Conservation (phyloP, 2,797 vertebrate genomes). For the Lithobates pipiens region DNA sequence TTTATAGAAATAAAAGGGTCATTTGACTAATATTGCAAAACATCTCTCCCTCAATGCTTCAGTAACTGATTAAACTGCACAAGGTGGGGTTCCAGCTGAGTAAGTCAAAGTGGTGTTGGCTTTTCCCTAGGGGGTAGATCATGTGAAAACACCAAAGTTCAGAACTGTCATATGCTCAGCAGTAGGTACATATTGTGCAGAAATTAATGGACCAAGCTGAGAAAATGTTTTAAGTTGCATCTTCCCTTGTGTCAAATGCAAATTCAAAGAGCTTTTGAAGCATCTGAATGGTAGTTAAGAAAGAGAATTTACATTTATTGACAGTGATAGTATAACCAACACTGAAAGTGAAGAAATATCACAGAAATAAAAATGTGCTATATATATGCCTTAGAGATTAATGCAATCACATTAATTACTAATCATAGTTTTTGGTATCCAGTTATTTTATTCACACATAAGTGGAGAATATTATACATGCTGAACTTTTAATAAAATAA, state of each 20-base stretch:
- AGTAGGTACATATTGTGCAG: conserved; percentile 81
- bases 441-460: background rate
- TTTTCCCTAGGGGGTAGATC: conserved; percentile 80
- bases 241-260: conserved; percentile 85
- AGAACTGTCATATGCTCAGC: conserved; percentile 84
- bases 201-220: conserved; percentile 85
- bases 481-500: background rate
- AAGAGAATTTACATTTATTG: conserved; percentile 79
- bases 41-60: conserved; percentile 65
- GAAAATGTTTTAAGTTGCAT: conserved; percentile 80
- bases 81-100: conserved; percentile 73
- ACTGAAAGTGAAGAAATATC: conserved; percentile 68
- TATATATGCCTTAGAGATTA: background rate
- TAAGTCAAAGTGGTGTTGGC: conserved; percentile 75
- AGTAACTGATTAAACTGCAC: conserved; percentile 77
- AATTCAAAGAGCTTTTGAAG: conserved; percentile 86
- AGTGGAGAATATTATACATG: background rate
- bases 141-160: conserved; percentile 83
- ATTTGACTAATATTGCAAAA: conserved; percentile 66
- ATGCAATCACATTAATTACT: background rate
- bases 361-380: conserved; percentile 65
- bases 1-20: conserved; percentile 68
- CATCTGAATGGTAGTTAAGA: conserved; percentile 79
- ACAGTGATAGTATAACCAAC: conserved; percentile 79
- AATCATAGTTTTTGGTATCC: background rate